Evolutionary conservation across 2,888 invertebrate genomes (phyloP).

Genomic region (Torymus aiolomorphi): DNA sequence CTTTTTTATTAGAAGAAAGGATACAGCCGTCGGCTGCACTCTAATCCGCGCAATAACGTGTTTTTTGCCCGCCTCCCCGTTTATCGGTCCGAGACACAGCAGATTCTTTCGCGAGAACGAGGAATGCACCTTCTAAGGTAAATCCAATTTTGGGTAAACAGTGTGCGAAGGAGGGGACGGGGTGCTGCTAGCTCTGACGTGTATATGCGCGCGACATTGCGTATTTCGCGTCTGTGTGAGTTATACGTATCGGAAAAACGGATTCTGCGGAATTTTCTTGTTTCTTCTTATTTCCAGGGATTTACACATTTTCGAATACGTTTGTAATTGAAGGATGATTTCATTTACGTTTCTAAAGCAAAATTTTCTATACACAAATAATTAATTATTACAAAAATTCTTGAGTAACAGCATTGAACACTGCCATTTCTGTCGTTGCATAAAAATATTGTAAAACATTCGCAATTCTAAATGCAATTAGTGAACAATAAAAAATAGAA

Average conservation of each 20-base stretch:
- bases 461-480: no score
- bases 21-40: background rate
- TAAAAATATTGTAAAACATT: no score
- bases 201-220: constrained; percentile 33
- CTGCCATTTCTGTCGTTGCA: no score
- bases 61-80: background rate
- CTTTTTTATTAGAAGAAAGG: background rate
- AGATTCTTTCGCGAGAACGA: background rate
- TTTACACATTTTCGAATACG: no score
- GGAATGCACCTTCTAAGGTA: constrained; percentile 36
- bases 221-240: constrained; percentile 37
- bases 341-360: no score
- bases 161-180: background rate
- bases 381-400: no score
- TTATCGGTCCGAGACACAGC: background rate
- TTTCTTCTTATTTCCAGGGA: constrained; percentile 9
- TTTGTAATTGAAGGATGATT: no score
- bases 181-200: background rate
- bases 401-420: no score
- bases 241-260: constrained; percentile 64
- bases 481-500: no score
- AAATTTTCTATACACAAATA: no score
- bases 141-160: constrained; percentile 50
- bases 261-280: constrained; percentile 35
- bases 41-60: constrained; percentile 30